Evolutionary conservation across 35 echinoderm and acorn worm genomes (phyloP).

Genomic region (Eucidaris tribuloides): DNA sequence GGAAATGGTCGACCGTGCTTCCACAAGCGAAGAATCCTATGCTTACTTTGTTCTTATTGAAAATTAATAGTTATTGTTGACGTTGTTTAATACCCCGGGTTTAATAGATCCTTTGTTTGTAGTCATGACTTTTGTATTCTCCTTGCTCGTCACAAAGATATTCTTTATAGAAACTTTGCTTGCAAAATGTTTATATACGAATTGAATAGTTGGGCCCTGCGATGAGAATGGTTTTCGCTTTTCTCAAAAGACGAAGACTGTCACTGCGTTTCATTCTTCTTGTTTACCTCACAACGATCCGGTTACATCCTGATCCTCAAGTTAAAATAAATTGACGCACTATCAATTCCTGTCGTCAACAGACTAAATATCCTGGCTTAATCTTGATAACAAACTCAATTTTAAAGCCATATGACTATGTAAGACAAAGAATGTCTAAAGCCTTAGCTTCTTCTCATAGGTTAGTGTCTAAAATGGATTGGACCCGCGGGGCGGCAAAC

Average conservation of each 20-base stretch:
- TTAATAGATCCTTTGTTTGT: conserved; percentile 25
- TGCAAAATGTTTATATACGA: conserved; percentile 1
- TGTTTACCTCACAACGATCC: background rate
- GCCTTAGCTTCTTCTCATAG: background rate
- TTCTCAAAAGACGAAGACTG: conserved; percentile 18
- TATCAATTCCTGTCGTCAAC: background rate
- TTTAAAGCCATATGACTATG: conserved; percentile 12
- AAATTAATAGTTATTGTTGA: conserved; percentile 34
- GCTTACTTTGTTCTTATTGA: conserved; percentile 12
- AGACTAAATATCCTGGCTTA: conserved; percentile 1
- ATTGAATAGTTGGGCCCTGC: background rate
- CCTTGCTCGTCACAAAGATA: background rate
- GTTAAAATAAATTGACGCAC: background rate
- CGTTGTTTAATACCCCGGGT: background rate
- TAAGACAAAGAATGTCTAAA: background rate
- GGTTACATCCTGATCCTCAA: background rate
- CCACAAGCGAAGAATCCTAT: conserved; percentile 17
- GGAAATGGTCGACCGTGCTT: conserved; percentile 33
- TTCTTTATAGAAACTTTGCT: background rate
- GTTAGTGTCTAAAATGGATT: background rate
- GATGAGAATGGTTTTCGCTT: conserved; percentile 29
- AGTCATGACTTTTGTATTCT: conserved; percentile 28
- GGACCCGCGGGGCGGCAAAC: background rate
- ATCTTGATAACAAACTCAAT: background rate
- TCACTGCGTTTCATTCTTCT: no score